Conservation (phyloP, 2,797 vertebrate species). For the Crenuchus spilurus region DNA sequence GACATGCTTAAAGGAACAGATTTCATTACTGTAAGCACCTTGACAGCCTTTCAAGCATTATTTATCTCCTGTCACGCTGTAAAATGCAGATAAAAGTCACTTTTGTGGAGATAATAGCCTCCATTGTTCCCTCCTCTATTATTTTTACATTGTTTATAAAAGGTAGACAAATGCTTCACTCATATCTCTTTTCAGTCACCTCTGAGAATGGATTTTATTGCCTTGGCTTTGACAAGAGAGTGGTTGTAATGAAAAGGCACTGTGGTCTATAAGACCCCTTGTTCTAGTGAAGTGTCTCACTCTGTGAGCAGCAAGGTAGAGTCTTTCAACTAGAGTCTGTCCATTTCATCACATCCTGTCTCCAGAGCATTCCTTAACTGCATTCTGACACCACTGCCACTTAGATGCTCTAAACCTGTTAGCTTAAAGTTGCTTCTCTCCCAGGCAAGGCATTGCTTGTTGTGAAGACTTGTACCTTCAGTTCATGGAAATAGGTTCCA, state of each 20-base stretch:
- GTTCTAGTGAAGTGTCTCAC: slow-evolving; percentile 12
- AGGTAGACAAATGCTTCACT: slow-evolving; percentile 33
- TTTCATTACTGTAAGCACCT: slow-evolving; percentile 39
- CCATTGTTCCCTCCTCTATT: slow-evolving; percentile 48
- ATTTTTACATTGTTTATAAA: slow-evolving; percentile 44
- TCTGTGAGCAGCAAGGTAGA: not conserved
- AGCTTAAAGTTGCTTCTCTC: slow-evolving; percentile 4
- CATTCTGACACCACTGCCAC: slow-evolving; percentile 31
- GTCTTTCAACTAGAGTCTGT: slow-evolving; percentile 47
- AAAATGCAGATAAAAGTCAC: slow-evolving; percentile 56
- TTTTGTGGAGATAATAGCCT: slow-evolving; percentile 42
- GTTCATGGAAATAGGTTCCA: not conserved
- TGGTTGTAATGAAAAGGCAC: slow-evolving; percentile 49
- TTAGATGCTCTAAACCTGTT: slow-evolving; percentile 20
- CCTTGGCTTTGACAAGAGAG: slow-evolving; percentile 41
- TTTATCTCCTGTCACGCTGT: slow-evolving; percentile 51
- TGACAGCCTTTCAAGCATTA: slow-evolving; percentile 34
- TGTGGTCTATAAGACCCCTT: slow-evolving; percentile 2
- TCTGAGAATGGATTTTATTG: slow-evolving; percentile 38
- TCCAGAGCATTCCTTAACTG: slow-evolving; percentile 9
- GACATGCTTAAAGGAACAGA: slow-evolving; percentile 34
- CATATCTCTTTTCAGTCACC: slow-evolving; percentile 40
- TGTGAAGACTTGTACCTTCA: not conserved
- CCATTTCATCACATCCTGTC: slow-evolving; percentile 49
- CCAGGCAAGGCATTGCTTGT: not conserved